A percentile compares a stretch with the other conserved stretches of the same genome.
phyloP scores from a whole-genome alignment of 2,113 vertebrate species.

The Pycnonotus jocosus region DNA sequence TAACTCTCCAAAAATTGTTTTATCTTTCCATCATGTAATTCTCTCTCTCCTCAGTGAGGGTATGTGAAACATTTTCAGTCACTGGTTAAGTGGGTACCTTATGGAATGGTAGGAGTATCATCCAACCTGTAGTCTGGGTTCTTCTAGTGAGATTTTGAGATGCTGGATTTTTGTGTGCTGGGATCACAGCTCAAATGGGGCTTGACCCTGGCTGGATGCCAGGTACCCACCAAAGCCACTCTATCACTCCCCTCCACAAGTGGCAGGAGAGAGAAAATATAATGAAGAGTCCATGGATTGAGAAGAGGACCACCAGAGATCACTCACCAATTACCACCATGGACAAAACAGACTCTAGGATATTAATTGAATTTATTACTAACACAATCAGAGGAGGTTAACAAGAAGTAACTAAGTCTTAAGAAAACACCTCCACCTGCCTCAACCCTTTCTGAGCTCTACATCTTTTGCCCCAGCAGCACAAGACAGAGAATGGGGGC shows the following conservation, averaged over 20 bases:
- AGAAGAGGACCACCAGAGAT: neutral
- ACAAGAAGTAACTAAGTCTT: neutral
- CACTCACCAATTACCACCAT: accelerated
- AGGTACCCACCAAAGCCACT: neutral
- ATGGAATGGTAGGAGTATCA: neutral
- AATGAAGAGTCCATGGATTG: neutral
- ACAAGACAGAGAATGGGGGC: neutral
- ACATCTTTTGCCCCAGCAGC: neutral
- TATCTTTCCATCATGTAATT: neutral
- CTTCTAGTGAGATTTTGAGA: neutral
- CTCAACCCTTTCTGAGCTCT: neutral
- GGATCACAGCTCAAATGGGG: neutral
- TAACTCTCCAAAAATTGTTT: neutral
- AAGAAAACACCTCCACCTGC: accelerated
- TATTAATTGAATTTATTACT: neutral
- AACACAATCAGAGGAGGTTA: neutral
- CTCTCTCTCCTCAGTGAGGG: neutral
- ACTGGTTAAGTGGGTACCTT: neutral
- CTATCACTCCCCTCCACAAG: neutral
- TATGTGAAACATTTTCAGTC: neutral
- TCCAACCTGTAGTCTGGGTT: neutral
- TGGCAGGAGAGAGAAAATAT: neutral
- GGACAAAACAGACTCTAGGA: neutral
- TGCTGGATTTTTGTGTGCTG: neutral
- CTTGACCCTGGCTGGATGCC: neutral